Evolutionary conservation across 2,888 invertebrate species (phyloP), one percentile per base, ranked within the genome.

Genomic region (Mythimna vitellina): DNA sequence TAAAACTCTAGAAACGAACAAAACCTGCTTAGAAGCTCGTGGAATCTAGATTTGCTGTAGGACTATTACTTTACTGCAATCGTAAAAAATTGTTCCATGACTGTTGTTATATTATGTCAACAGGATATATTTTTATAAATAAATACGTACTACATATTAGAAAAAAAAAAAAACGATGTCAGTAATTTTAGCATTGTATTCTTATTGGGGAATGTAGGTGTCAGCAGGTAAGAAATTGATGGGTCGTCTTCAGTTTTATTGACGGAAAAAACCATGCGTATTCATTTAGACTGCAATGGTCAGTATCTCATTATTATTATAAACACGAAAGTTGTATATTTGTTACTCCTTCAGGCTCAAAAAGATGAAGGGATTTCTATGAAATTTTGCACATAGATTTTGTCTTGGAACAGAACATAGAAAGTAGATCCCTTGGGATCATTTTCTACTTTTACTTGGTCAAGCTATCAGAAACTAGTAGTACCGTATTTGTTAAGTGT

Each of bases 91-190:
- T 49, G 42, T 58, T 69, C 10, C 35, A 32, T 4, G 12, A 46
- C 12, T 64, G 35, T 58, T 83, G 20, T 57, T 62, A 17, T 0
- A 56, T 29, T 0, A 56, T 29, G 65, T 70, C 38, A 76, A 73
- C 70, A 76, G 74, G 83, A 82, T 85, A 76, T 76, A 65, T 80
- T 83, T 85, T 65, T 71, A 25, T 51, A 72, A 57, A 72, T 66
- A 57, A 46, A 6, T 46, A 53, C 4, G 20, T 32, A 71, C 0
- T 70, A 25, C 25, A 1, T 29, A 58, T 1, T 61, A 35, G 3
- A 49, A 58, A 46, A 70, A 57, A 46, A 70, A 57, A 49, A 49
- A 29, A 56, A 49, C 12, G 12, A 63, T 54, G 29, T n/a, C 35
- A n/a, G 46, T 68, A 61, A 29, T 67, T 7, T 56, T 65, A 61